Conservation (phyloP, 2,797 vertebrate species). For the Gymnothorax reevesii region DNA sequence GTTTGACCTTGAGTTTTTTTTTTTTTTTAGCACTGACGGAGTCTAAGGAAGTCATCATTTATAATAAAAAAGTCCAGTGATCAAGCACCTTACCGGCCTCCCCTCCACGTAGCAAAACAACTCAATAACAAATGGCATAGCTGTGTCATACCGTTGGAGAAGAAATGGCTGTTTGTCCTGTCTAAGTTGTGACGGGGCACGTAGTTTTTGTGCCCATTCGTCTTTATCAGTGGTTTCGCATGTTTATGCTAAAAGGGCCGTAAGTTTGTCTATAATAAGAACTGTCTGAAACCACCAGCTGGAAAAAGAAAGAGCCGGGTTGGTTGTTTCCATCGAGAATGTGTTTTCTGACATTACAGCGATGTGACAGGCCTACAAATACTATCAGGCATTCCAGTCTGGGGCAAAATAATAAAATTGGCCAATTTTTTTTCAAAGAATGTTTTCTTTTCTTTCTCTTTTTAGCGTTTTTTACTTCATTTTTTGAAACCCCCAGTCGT, state of each 20-base stretch:
- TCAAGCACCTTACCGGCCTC: background rate
- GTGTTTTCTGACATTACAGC: background rate
- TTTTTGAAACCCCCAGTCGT: background rate
- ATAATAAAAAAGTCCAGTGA: background rate
- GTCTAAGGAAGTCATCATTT: slow-evolving; percentile 28
- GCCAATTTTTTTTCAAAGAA: background rate
- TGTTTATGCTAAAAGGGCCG: background rate
- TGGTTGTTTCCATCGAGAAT: background rate
- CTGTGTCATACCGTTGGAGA: background rate
- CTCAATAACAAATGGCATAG: background rate
- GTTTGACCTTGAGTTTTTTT: background rate
- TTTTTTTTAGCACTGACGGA: slow-evolving; percentile 15
- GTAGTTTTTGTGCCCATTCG: slow-evolving; percentile 7
- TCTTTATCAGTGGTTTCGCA: slow-evolving; percentile 7
- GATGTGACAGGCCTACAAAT: slow-evolving; percentile 3
- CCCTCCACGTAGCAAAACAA: background rate
- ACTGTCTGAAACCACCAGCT: slow-evolving; percentile 10
- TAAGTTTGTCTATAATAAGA: slow-evolving; percentile 7
- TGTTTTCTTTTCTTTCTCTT: background rate
- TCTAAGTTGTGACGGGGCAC: background rate
- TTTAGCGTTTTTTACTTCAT: background rate
- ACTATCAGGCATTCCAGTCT: background rate
- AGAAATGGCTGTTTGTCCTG: background rate
- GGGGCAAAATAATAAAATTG: background rate
- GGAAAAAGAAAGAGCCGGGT: background rate